Evolutionary conservation across 2,797 vertebrate species (phyloP), one percentile per base, ranked within the genome.

Genomic region (Chelonia mydas): DNA sequence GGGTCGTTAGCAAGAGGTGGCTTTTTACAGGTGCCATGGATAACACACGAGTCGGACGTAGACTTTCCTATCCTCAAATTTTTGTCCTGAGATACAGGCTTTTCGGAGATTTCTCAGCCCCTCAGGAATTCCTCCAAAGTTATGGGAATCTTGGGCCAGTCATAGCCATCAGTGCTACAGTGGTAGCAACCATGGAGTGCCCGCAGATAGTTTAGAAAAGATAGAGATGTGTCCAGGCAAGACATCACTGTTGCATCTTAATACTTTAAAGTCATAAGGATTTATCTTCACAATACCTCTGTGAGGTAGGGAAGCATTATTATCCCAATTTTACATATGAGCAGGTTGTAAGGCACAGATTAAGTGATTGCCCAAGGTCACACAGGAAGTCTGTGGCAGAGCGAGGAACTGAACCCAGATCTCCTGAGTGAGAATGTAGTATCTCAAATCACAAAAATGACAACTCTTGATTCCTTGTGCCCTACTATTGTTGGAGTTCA

Each of bases 301-400:
- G n/a, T 96, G 90, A 95, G 3, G 6, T 91, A 83, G 12, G 25
- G 74, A 84, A 92, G 92, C 91, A 82, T 31, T 86, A 28, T 90
- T 85, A 50, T 7, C 15, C 50, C 81, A 57, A 19, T 37, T 82
- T 50, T 77, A 92, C 93, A 94, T n/a, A 84, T 83, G 84, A 92
- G 68, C 86, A 50, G 54, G 33, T 88, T 54, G n/a, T 55, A 74
- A 95, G 50, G 50, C 87, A 94, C 94, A 87, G 87, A 68, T 90
- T 86, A 85, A 87, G 50, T 59, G 45, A 80, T 94, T 88, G 88
- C 89, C 41, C 10, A 86, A 17, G 3, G 54, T 61, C 27, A 45
- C 23, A 49, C 33, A 49, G 11, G 1, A 68, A 68, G 17, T n/a
- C 16, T 68, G 61, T 68, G 61, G 61, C 33, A 21, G 3, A 68